phyloP scores from a whole-genome alignment of 64 coral and sea anemone species.

The Montipora sp. region DNA sequence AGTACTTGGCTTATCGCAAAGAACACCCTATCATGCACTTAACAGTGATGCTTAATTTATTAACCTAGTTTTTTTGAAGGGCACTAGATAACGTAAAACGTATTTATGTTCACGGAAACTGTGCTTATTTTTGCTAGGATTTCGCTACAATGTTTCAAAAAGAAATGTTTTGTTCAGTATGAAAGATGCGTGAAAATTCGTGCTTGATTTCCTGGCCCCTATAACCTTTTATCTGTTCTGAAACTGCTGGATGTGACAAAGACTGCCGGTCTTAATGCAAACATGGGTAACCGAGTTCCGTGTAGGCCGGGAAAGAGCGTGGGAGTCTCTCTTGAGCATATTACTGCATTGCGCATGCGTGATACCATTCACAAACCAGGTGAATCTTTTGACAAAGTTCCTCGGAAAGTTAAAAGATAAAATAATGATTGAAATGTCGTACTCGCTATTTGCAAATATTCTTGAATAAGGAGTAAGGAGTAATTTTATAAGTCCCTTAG shows the following conservation, averaged over 20 bases:
- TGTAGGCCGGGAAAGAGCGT: not conserved
- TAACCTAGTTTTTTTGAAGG: not conserved
- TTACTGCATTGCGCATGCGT: constrained; percentile 8
- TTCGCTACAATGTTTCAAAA: too few relatives aligned
- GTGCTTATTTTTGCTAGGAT: too few relatives aligned
- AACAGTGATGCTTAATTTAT: too few relatives aligned
- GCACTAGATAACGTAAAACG: not conserved
- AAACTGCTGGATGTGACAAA: not conserved
- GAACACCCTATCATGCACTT: too few relatives aligned
- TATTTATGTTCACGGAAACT: too few relatives aligned
- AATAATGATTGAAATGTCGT: too few relatives aligned
- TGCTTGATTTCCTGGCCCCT: not conserved
- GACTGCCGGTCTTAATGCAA: not conserved
- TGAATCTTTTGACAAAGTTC: not conserved
- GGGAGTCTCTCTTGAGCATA: not conserved
- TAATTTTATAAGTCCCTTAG: not conserved
- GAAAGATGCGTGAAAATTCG: too few relatives aligned
- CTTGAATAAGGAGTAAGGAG: not conserved
- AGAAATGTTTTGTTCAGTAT: too few relatives aligned
- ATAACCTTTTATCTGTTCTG: not conserved
- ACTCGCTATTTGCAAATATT: not conserved
- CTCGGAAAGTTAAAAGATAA: not conserved
- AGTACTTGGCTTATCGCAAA: too few relatives aligned
- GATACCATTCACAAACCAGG: not conserved
- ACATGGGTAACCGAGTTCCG: not conserved